Evolutionary conservation across 2,113 vertebrate genomes (phyloP).

Genomic region (Centropus unirufus): DNA sequence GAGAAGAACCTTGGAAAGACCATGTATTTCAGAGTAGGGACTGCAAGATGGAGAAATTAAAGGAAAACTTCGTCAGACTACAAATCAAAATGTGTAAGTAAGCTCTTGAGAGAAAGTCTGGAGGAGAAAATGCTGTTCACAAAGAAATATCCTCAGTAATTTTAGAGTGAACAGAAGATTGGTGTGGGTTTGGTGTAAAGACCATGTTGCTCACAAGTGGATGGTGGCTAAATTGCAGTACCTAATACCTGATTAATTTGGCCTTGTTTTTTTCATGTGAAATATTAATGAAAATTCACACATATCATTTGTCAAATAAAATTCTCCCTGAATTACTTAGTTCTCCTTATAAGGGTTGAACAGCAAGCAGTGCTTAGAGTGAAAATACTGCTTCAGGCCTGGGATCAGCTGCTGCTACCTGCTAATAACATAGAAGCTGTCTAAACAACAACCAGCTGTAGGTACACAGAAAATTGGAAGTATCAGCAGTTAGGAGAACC

Average conservation of each 20-base stretch:
- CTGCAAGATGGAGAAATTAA: neutral
- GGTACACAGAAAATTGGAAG: neutral
- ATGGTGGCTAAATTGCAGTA: neutral
- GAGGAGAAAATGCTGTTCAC: neutral
- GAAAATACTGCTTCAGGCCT: neutral
- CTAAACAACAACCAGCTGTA: neutral
- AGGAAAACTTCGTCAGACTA: neutral
- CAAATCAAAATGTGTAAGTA: neutral
- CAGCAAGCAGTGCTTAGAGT: neutral
- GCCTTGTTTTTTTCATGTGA: neutral
- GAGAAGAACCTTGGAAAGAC: neutral
- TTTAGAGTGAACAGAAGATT: neutral
- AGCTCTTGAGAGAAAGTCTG: neutral
- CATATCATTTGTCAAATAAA: neutral
- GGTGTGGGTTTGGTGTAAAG: neutral
- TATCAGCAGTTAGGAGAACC: neutral
- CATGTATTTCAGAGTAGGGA: neutral
- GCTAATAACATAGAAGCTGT: neutral
- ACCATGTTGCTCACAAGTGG: neutral
- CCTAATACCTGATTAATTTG: neutral
- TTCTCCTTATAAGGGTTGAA: neutral
- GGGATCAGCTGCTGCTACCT: neutral
- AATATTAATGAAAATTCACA: neutral
- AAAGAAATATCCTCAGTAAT: neutral
- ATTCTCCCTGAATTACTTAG: neutral